A percentile compares a stretch with the other conserved stretches of the same genome.
Evolutionary conservation across 2,888 invertebrate genomes (phyloP).

Genomic region (Aphidius colemani): DNA sequence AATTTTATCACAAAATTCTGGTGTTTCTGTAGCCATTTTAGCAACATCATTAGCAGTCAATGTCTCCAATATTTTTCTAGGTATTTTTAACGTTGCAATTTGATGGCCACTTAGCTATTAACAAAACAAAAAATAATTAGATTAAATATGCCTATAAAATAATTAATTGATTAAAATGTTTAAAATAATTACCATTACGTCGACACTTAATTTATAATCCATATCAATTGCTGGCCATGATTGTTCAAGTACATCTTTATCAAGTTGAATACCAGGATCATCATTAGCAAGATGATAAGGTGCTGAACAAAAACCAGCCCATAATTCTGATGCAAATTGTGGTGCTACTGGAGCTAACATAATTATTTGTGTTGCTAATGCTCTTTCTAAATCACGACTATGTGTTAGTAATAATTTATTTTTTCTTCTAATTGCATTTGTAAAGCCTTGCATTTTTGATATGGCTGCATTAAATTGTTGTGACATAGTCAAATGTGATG

Average conservation of each 20-base stretch:
- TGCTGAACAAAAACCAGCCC: constrained; percentile 76
- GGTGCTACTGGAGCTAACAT: constrained; percentile 89
- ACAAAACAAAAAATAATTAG: constrained; percentile 18
- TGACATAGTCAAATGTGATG: constrained; percentile 74
- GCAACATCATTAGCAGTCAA: constrained; percentile 64
- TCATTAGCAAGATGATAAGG: constrained; percentile 60
- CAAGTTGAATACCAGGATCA: constrained; percentile 67
- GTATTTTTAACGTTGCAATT: constrained; percentile 63
- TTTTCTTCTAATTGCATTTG: constrained; percentile 66
- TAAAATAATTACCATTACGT: constrained; percentile 64
- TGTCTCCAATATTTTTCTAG: constrained; percentile 62
- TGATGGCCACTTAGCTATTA: constrained; percentile 64
- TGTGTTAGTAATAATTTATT: constrained; percentile 64
- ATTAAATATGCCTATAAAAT: constrained; percentile 19
- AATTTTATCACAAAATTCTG: constrained; percentile 52
- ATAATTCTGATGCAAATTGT: constrained; percentile 88
- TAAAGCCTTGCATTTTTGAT: constrained; percentile 84
- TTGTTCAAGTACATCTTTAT: constrained; percentile 74
- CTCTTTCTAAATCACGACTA: constrained; percentile 76
- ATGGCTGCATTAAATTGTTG: constrained; percentile 87
- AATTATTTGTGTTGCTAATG: constrained; percentile 78
- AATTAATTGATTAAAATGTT: constrained; percentile 11
- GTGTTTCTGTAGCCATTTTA: constrained; percentile 62
- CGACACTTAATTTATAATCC: constrained; percentile 70
- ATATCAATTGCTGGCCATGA: constrained; percentile 78